A percentile compares a stretch with the other conserved stretches of the same genome.
These are phyloP conservation scores for Helostoma temminkii DNA, from an alignment of 2,797 vertebrate genomes.

Conservation along the genomic window DNA sequence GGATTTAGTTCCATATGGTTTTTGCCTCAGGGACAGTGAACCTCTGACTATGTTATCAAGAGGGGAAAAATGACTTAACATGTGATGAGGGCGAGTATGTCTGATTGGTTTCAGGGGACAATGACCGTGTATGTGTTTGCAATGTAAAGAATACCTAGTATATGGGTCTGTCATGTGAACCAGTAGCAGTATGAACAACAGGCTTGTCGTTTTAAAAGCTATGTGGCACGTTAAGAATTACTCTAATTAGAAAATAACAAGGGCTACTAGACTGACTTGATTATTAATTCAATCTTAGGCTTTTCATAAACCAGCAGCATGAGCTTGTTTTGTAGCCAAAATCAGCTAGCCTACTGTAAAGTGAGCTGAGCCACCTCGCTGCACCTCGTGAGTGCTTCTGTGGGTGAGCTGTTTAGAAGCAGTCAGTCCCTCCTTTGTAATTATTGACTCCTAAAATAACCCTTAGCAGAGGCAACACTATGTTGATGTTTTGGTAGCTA, in stretches of 20 bases:
- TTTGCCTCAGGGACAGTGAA: constrained; percentile 27
- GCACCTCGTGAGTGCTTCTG: constrained; percentile 60
- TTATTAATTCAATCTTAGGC: constrained; percentile 6
- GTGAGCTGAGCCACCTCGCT: constrained; percentile 39
- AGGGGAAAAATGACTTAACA: constrained; percentile 47
- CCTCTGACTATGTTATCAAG: constrained; percentile 42
- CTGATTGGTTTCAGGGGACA: constrained; percentile 26
- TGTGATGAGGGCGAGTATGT: not conserved
- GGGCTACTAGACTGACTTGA: no score
- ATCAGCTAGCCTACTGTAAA: not conserved
- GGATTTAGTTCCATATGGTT: constrained; percentile 16
- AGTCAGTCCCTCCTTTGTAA: constrained; percentile 85
- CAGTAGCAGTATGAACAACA: not conserved
- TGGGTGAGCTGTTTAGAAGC: constrained; percentile 60
- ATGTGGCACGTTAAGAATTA: not conserved
- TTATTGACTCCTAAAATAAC: constrained; percentile 89
- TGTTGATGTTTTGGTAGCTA: constrained; percentile 50
- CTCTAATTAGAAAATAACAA: no score
- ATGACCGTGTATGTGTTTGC: constrained; percentile 4
- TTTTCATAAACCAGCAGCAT: constrained; percentile 8
- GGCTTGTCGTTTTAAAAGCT: constrained; percentile 1
- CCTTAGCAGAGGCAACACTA: constrained; percentile 44
- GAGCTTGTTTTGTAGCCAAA: constrained; percentile 10
- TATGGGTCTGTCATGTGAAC: not conserved
- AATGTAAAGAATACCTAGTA: constrained; percentile 17